A percentile compares a stretch with the other conserved stretches of the same genome.
Conservation (phyloP, 2,113 vertebrate genomes). For the Gallinago media region DNA sequence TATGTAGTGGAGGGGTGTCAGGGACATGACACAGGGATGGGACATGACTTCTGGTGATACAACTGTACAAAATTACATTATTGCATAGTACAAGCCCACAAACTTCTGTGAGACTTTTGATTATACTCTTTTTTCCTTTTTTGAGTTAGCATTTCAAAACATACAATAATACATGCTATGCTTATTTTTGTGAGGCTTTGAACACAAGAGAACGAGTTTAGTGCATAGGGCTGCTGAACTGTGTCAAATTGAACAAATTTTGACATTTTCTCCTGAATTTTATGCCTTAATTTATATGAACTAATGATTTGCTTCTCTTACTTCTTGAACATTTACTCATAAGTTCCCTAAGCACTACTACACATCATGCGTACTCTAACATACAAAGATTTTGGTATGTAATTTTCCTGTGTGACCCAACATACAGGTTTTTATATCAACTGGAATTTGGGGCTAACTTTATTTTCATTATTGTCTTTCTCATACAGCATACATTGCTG, state of each 20-base stretch:
- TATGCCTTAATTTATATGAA: neutral
- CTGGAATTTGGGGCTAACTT: neutral
- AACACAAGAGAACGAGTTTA: neutral
- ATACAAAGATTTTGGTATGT: neutral
- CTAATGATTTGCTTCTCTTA: neutral
- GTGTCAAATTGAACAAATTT: neutral
- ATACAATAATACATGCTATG: neutral
- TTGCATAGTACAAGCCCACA: neutral
- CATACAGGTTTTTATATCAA: neutral
- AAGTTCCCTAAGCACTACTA: neutral
- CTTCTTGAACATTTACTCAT: neutral
- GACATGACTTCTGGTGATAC: neutral
- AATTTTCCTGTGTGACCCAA: neutral
- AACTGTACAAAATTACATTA: neutral
- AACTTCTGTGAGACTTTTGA: neutral
- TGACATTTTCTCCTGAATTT: neutral
- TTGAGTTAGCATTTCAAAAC: neutral
- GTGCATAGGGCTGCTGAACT: neutral
- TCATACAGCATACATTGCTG: neutral
- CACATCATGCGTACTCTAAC: neutral
- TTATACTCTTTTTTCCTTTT: neutral
- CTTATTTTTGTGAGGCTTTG: neutral
- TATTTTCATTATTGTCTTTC: neutral
- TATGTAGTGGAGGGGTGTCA: rapidly evolving
- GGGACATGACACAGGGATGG: rapidly evolving